Evolutionary conservation across 2,113 vertebrate genomes (phyloP).

Genomic region (Hippocampus zosterae): DNA sequence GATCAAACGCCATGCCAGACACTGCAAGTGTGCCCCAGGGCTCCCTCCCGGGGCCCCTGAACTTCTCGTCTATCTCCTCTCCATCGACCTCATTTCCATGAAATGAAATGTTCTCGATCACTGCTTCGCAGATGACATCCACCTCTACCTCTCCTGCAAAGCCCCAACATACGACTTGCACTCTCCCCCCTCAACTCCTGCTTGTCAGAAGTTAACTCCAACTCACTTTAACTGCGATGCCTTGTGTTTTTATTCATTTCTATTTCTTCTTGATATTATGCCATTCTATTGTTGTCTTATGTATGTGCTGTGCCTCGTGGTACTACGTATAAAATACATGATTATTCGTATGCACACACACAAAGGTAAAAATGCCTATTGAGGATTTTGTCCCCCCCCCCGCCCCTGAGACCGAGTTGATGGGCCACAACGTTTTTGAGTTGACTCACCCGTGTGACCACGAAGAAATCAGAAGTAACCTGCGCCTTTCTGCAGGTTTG

Average conservation of each 20-base stretch:
- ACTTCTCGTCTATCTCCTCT: neutral
- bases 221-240: neutral
- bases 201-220: no score
- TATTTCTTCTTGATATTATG: no score
- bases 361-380: neutral
- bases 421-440: conserved; percentile 94
- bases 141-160: no score
- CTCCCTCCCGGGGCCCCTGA: neutral
- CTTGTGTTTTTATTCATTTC: no score
- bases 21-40: neutral
- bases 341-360: neutral
- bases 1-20: neutral
- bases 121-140: neutral
- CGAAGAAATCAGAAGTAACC: conserved; percentile 86
- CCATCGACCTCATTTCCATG: neutral
- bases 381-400: neutral
- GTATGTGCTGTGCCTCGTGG: no score
- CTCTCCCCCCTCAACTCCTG: no score
- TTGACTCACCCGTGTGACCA: conserved; percentile 95
- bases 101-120: neutral
- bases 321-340: no score
- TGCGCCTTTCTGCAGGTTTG: conserved; percentile 80
- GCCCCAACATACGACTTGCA: no score
- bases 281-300: neutral
- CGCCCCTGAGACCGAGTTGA: conserved; percentile 83